phyloP scores from a whole-genome alignment of 2,113 vertebrate genomes.

The Aspidoscelis tigris region DNA sequence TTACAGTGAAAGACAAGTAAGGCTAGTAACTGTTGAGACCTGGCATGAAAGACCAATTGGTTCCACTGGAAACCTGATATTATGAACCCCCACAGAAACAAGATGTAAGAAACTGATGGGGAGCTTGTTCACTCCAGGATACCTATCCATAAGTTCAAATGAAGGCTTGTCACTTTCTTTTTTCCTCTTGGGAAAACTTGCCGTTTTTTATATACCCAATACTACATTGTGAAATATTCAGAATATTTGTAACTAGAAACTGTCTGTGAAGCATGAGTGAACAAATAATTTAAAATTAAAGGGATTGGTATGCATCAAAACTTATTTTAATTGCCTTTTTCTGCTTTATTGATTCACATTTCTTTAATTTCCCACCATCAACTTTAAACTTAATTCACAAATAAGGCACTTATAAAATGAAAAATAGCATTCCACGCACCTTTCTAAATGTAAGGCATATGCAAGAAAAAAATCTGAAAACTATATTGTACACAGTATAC shows the following conservation, averaged over 20 bases:
- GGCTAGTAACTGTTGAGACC: neutral
- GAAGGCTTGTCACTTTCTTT: neutral
- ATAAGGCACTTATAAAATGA: neutral
- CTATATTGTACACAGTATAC: constrained; percentile 4
- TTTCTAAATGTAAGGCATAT: neutral
- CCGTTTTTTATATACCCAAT: neutral
- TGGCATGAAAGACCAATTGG: neutral
- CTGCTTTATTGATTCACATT: constrained; percentile 15
- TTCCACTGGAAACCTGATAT: neutral
- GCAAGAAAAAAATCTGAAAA: neutral
- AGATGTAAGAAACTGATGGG: neutral
- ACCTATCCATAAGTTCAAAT: neutral
- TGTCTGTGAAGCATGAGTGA: constrained; percentile 17
- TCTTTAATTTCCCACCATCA: constrained; percentile 11
- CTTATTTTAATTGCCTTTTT: constrained; percentile 33
- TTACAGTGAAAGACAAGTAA: neutral
- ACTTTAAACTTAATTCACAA: constrained; percentile 14
- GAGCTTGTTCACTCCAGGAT: neutral
- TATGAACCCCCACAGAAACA: neutral
- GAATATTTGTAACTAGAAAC: constrained; percentile 6
- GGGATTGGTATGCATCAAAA: constrained; percentile 8
- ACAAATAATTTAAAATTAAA: constrained; percentile 27
- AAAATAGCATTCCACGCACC: constrained; percentile 2
- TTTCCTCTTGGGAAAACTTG: neutral
- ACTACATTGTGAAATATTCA: constrained; percentile 10